Conservation (phyloP, 2,888 invertebrate genomes). For the Nemotelus pantherinus region DNA sequence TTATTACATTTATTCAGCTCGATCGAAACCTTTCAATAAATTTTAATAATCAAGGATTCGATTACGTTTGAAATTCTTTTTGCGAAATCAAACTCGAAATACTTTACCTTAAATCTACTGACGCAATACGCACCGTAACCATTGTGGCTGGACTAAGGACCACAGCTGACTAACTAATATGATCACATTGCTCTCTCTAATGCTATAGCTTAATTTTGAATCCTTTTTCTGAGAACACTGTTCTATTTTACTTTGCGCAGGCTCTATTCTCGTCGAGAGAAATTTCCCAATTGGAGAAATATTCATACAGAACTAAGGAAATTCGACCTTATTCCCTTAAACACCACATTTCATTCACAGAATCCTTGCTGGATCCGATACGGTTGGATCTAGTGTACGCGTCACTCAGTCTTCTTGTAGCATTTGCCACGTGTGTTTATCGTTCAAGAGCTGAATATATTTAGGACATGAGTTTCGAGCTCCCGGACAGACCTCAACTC, state of each 20-base stretch:
- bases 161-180: too few species aligned
- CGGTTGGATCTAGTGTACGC: not conserved
- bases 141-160: too few species aligned
- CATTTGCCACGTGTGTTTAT: conserved; percentile 29
- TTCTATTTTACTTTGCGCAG: conserved; percentile 18
- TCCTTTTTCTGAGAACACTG: conserved; percentile 29
- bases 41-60: too few species aligned
- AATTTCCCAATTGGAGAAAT: conserved; percentile 18
- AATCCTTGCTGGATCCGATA: conserved; percentile 20
- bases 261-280: conserved; percentile 1
- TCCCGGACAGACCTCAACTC: not conserved
- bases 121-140: too few species aligned
- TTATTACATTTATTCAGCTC: too few species aligned
- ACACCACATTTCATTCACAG: conserved; percentile 33
- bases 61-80: too few species aligned
- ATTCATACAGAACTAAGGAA: conserved; percentile 5
- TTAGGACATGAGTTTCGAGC: not conserved
- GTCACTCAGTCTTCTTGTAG: conserved; percentile 15
- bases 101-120: too few species aligned
- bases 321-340: not conserved
- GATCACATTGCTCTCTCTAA: too few species aligned
- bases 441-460: not conserved
- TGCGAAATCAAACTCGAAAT: too few species aligned
- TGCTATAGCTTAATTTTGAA: too few species aligned
- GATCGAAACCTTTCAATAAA: too few species aligned